Percentiles rank a stretch among this genome's conserved stretches.
These are phyloP conservation scores for Zhuqinia jingwanae DNA, from an alignment of 2,888 invertebrate genomes.

Conservation along the genomic window DNA sequence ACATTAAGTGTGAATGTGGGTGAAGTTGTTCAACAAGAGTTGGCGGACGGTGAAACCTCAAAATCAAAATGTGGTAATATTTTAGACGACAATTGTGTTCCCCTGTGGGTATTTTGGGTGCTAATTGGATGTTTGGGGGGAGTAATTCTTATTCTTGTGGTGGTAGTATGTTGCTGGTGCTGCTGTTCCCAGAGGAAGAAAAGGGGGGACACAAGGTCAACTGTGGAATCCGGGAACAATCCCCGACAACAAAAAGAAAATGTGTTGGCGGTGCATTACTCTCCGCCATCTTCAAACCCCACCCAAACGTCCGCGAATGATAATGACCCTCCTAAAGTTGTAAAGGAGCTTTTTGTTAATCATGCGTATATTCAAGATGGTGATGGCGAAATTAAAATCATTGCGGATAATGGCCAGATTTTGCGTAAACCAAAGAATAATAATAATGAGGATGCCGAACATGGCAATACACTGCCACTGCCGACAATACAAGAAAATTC, in stretches of 20 bases:
- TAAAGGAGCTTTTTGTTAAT: slow-evolving; percentile 65
- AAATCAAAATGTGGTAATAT: slow-evolving; percentile 39
- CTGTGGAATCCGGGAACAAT: not conserved
- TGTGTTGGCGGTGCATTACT: slow-evolving; percentile 22
- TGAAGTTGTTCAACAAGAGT: not conserved
- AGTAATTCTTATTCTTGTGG: slow-evolving; percentile 56
- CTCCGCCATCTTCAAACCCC: not conserved
- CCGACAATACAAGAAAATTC: not conserved
- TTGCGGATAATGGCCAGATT: slow-evolving; percentile 66
- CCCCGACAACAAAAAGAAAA: not conserved
- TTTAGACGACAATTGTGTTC: slow-evolving; percentile 70
- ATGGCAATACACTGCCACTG: no score
- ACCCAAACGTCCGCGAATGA: not conserved
- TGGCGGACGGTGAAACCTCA: no score
- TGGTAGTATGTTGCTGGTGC: slow-evolving; percentile 46
- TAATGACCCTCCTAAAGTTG: slow-evolving; percentile 7
- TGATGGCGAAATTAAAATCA: slow-evolving; percentile 62
- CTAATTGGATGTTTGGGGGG: slow-evolving; percentile 66
- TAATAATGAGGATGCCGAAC: no score
- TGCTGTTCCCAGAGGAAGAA: not conserved
- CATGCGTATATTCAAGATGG: slow-evolving; percentile 72
- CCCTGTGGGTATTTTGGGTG: slow-evolving; percentile 70
- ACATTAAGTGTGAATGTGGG: slow-evolving; percentile 11
- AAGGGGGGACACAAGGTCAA: not conserved
- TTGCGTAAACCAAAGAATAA: slow-evolving; percentile 20